Conservation (phyloP, 92 coral and sea anemone genomes). For the Bergia sp. region DNA sequence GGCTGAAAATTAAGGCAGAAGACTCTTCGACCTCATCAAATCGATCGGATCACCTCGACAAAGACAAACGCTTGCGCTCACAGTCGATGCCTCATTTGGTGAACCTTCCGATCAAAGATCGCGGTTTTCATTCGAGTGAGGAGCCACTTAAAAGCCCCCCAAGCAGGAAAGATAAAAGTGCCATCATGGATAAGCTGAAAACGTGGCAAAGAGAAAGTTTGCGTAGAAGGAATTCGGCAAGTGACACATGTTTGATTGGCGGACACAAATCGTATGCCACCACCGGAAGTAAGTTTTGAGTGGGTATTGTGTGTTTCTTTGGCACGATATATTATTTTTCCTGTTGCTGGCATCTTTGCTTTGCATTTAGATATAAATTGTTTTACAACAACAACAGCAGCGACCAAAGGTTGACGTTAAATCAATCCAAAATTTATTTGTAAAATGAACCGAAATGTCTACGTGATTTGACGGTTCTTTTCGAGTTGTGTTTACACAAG, state of each 20-base stretch:
- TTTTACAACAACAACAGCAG: not conserved
- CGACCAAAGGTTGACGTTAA: not conserved
- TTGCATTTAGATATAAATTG: not conserved
- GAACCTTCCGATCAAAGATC: slow-evolving; percentile 51
- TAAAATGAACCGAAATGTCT: slow-evolving; percentile 5
- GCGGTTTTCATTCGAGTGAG: slow-evolving; percentile 78
- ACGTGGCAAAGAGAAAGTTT: slow-evolving; percentile 59
- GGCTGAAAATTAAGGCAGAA: slow-evolving; percentile 60
- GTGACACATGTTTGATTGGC: slow-evolving; percentile 48
- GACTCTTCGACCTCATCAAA: slow-evolving; percentile 18
- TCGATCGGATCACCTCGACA: slow-evolving; percentile 14
- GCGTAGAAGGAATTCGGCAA: slow-evolving; percentile 51
- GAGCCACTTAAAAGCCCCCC: slow-evolving; percentile 59
- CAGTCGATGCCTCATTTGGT: slow-evolving; percentile 70
- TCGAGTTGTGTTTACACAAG: slow-evolving; percentile 15
- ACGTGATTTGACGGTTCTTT: slow-evolving; percentile 24
- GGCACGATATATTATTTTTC: not conserved
- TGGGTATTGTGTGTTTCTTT: not conserved
- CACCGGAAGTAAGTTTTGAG: slow-evolving; percentile 48
- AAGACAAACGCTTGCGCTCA: slow-evolving; percentile 48
- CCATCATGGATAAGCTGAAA: slow-evolving; percentile 67
- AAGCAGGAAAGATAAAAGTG: slow-evolving; percentile 61
- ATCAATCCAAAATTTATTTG: slow-evolving; percentile 24
- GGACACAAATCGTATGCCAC: slow-evolving; percentile 30
- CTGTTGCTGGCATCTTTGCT: not conserved